These are phyloP conservation scores for Dasypus novemcinctus DNA, from an alignment of 2,113 vertebrate genomes.

Conservation along the genomic window DNA sequence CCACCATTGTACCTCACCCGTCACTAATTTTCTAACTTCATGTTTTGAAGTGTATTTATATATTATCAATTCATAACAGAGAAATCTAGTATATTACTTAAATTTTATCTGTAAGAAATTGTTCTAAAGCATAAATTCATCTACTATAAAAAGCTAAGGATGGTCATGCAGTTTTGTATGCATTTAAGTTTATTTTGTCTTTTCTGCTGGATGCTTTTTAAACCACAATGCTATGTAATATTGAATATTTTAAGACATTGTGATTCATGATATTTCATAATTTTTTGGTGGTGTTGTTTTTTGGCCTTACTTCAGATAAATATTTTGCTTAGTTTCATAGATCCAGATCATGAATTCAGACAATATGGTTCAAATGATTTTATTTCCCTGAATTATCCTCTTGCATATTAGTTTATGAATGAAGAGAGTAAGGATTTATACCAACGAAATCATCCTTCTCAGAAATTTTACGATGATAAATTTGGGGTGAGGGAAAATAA, in stretches of 20 bases:
- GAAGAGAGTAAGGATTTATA: neutral
- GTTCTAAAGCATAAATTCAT: neutral
- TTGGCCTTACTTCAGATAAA: neutral
- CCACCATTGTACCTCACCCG: accelerated
- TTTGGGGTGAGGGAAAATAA: neutral
- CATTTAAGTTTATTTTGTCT: neutral
- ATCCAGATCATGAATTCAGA: neutral
- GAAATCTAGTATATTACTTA: neutral
- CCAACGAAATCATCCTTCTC: neutral
- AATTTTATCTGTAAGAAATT: neutral
- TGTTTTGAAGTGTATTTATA: neutral
- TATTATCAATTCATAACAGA: too few species aligned
- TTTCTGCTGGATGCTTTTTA: neutral
- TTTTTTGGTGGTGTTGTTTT: too few species aligned
- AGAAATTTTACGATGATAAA: neutral
- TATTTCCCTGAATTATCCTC: neutral
- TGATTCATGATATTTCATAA: neutral
- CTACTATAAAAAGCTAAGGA: neutral
- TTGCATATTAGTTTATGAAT: neutral
- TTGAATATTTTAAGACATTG: neutral
- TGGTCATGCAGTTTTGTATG: neutral
- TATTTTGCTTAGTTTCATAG: neutral
- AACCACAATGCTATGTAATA: neutral
- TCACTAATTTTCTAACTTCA: neutral
- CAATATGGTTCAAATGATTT: neutral